These are phyloP conservation scores for Temnothorax ravouxi DNA, from an alignment of 2,888 invertebrate genomes.

Conservation along the genomic window DNA sequence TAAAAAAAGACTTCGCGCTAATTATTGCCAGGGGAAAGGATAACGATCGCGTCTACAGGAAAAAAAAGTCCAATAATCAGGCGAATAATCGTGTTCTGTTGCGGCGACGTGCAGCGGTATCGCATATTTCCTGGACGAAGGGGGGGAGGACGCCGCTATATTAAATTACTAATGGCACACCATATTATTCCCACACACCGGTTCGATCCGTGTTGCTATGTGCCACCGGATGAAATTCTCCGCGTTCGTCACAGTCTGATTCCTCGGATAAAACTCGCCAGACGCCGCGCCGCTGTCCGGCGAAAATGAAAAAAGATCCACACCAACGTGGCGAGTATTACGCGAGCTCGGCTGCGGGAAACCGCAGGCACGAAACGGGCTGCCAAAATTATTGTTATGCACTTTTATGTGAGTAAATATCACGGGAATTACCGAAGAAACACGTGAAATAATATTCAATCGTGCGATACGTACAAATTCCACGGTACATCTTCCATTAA, in stretches of 20 bases:
- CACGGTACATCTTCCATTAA: neutral
- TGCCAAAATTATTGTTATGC: slow-evolving; percentile 40
- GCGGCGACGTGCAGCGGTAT: slow-evolving; percentile 23
- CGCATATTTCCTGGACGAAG: slow-evolving; percentile 34
- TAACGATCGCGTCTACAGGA: slow-evolving; percentile 13
- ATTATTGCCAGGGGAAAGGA: slow-evolving; percentile 31
- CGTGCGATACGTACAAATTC: neutral
- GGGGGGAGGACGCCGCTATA: slow-evolving; percentile 19
- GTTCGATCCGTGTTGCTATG: slow-evolving; percentile 47
- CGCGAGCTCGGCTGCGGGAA: slow-evolving; percentile 20
- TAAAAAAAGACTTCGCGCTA: neutral
- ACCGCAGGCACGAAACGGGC: slow-evolving; percentile 17
- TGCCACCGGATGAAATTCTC: slow-evolving; percentile 69
- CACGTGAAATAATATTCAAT: neutral
- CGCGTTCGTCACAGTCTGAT: slow-evolving; percentile 76
- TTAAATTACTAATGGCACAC: slow-evolving; percentile 56
- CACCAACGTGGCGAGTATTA: slow-evolving; percentile 7
- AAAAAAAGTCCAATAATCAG: slow-evolving; percentile 31
- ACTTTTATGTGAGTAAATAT: slow-evolving; percentile 13
- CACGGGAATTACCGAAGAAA: neutral
- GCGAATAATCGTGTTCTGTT: slow-evolving; percentile 34
- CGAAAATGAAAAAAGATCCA: slow-evolving; percentile 50
- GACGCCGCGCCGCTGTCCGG: slow-evolving; percentile 36
- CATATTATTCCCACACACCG: slow-evolving; percentile 50
- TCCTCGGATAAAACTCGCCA: slow-evolving; percentile 58